Base-by-base conservation (phyloP, 1,140 invertebrate genomes). In the Ladona fulva region DNA sequence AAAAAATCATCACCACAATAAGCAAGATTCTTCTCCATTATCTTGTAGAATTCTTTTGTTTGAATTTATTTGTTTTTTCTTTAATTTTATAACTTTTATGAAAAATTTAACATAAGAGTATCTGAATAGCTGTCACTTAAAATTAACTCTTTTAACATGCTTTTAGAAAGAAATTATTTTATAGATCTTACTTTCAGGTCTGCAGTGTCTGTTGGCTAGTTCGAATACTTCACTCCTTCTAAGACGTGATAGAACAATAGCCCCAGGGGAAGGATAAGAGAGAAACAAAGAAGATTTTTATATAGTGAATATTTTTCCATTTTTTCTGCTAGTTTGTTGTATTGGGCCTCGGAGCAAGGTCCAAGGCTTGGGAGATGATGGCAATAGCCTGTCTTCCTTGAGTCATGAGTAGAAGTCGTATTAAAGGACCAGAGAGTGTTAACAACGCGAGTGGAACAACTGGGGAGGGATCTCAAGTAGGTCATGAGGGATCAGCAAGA, bases 401-500 rank as follows among this genome's bases (percentile, higher is more conserved):
- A 66, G 52, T 66, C 52, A 66, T 66, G 52, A 66, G 52, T 66
- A 66, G 52, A 66, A 66, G 52, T 66, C 52, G 52, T 66, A 66
- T 66, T 6, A 66, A 66, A 66, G 52, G 52, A 66, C 52, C 52
- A 19, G 52, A 66, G 52, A 66, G 52, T 66, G 52, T 66, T 66
- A 66, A 66, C 52, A 66, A 66, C 52, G 52, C 5, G 52, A 66
- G 52, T 66, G 52, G 52, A 66, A 66, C 52, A 19, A 22, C 52
- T 66, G 52, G 52, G 14, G 52, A 66, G 52, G 52, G 52, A 16
- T 66, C 52, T 66, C 52, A 66, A 66, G 52, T 66, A 19, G 52
- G 52, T 19, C 52, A 66, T 66, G 52, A 66, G 12, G 52, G 52
- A 66, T 66, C 52, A 66, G 52, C 16, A 66, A 66, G 52, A 66